These are phyloP conservation scores for Zaprionus kolodkinae DNA, from an alignment of 1,140 invertebrate genomes.

Conservation along the genomic window DNA sequence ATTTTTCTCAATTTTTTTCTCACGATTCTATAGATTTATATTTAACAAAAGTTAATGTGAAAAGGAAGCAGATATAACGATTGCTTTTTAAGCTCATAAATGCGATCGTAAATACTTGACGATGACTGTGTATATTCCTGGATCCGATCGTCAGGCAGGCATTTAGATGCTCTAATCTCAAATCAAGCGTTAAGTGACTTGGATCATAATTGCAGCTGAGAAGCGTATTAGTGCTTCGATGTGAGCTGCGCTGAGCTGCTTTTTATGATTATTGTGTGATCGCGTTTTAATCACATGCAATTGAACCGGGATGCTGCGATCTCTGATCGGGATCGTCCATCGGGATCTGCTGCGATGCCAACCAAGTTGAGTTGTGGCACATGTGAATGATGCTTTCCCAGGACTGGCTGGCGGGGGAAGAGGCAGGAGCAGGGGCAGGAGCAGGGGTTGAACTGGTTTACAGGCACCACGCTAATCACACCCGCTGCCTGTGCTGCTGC, in stretches of 20 bases:
- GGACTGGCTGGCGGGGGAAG: neutral
- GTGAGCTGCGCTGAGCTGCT: constrained; percentile 8
- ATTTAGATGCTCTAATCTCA: neutral
- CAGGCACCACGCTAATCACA: constrained; percentile 68
- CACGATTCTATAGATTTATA: too few species aligned
- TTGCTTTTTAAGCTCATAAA: neutral
- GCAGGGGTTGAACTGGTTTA: constrained; percentile 51
- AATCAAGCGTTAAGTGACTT: neutral
- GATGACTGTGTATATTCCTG: neutral
- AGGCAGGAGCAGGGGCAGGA: constrained; percentile 21
- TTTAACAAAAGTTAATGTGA: too few species aligned
- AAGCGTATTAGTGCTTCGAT: constrained; percentile 26
- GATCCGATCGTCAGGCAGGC: neutral
- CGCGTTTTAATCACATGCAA: constrained; percentile 74
- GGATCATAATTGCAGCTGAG: constrained; percentile 6
- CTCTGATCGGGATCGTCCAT: neutral
- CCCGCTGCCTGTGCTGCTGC: constrained; percentile 51
- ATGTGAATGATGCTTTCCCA: constrained; percentile 60
- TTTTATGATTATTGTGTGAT: constrained; percentile 80
- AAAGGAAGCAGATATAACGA: too few species aligned
- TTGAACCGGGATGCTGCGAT: constrained; percentile 18
- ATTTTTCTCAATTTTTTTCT: too few species aligned
- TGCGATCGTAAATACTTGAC: neutral
- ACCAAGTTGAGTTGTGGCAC: constrained; percentile 55
- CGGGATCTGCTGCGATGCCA: neutral